Conservation (phyloP, 2,113 vertebrate genomes). For the Phyllostomus hastatus region DNA sequence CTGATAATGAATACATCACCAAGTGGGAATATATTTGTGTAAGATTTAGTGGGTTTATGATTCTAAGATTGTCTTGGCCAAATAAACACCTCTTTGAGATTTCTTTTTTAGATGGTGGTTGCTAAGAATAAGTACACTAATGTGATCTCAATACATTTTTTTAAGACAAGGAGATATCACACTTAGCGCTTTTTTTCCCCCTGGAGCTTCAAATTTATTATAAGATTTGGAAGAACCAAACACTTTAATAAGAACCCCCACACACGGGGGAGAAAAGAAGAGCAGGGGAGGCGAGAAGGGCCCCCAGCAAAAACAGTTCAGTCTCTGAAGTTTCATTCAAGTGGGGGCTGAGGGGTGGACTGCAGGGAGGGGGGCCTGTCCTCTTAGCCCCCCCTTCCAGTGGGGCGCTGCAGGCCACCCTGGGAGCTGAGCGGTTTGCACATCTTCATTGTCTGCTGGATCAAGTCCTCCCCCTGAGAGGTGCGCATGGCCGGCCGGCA, state of each 20-base stretch:
- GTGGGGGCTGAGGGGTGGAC: not conserved
- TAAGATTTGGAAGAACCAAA: not conserved
- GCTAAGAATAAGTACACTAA: not conserved
- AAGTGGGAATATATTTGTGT: not conserved
- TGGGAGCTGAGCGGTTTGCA: constrained; percentile 93
- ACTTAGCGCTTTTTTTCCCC: not conserved
- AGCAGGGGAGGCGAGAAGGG: not conserved
- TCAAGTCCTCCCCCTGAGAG: constrained; percentile 86
- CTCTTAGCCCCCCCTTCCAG: too few relatives aligned
- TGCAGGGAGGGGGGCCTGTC: not conserved
- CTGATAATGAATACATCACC: not conserved
- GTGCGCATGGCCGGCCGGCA: constrained; percentile 86
- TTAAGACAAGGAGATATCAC: not conserved
- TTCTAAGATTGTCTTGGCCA: constrained; percentile 15
- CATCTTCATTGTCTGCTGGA: constrained; percentile 92
- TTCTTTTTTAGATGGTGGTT: not conserved
- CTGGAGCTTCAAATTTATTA: not conserved
- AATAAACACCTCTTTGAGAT: constrained; percentile 8
- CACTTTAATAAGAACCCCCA: not conserved
- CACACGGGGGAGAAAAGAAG: not conserved
- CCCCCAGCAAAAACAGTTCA: not conserved
- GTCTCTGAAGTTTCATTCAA: not conserved
- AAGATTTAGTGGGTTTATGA: not conserved
- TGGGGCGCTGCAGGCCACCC: too few relatives aligned
- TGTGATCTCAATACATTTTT: not conserved